Evolutionary conservation across 2,113 vertebrate genomes (phyloP).

Genomic region (Rostratula benghalensis): DNA sequence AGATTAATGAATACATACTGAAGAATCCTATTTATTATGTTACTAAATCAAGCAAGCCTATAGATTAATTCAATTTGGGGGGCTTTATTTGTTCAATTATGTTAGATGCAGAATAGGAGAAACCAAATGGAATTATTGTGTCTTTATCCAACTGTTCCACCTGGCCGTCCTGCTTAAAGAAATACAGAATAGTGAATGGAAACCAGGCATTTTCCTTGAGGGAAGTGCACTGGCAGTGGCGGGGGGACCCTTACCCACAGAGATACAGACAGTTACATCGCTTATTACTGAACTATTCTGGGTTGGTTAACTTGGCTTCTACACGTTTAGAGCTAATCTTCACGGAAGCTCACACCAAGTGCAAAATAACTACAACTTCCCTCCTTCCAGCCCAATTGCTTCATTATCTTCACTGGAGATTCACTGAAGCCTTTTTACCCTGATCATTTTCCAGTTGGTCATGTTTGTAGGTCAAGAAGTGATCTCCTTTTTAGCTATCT

Average conservation of each 20-base stretch:
- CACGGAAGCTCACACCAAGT: background rate
- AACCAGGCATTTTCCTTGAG: background rate
- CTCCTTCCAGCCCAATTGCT: background rate
- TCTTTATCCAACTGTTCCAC: background rate
- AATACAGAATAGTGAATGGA: background rate
- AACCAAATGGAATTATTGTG: background rate
- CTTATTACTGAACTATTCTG: background rate
- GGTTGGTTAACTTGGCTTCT: background rate
- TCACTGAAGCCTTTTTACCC: background rate
- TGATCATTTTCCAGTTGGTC: background rate
- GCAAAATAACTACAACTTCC: background rate
- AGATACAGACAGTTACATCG: background rate
- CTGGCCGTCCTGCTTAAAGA: background rate
- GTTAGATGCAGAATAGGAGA: background rate
- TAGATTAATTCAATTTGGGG: background rate
- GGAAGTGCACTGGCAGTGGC: background rate
- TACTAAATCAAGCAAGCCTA: background rate
- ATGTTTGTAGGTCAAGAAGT: background rate
- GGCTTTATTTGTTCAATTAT: background rate
- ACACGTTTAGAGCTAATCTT: background rate
- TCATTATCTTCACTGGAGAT: background rate
- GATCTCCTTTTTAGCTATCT: background rate
- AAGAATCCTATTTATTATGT: background rate
- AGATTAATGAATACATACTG: background rate
- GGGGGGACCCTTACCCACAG: background rate